A percentile compares a stretch with the other conserved stretches of the same genome.
Evolutionary conservation across 1,140 invertebrate genomes (phyloP).

Genomic region (Berghia stephanieae): DNA sequence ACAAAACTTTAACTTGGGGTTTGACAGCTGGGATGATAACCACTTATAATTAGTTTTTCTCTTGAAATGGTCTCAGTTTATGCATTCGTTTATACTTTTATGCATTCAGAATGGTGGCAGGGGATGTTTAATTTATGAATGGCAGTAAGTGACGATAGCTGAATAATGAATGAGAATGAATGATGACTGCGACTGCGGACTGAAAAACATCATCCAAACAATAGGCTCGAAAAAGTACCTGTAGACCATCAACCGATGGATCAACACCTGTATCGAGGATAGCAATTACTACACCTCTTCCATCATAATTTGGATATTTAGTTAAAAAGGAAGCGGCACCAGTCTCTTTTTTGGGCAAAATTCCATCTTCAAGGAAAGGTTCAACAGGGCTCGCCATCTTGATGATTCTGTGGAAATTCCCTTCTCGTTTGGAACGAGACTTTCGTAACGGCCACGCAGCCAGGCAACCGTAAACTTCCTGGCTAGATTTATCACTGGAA

Average conservation of each 20-base stretch:
- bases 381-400: constrained; percentile 58
- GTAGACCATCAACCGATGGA: constrained; percentile 90
- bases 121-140: too few relatives aligned
- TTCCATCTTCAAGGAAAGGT: constrained; percentile 61
- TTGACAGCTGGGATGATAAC: too few relatives aligned
- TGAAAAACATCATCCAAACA: too few relatives aligned
- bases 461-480: constrained; percentile 50
- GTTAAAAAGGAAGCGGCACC: constrained; percentile 86
- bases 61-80: too few relatives aligned
- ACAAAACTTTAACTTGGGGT: too few relatives aligned
- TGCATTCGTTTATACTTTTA: too few relatives aligned
- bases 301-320: constrained; percentile 94
- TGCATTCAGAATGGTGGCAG: too few relatives aligned
- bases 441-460: constrained; percentile 13
- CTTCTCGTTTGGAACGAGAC: constrained; percentile 4
- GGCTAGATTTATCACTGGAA: neutral
- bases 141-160: too few relatives aligned
- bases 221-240: constrained; percentile 73
- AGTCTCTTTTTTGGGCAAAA: constrained; percentile 94
- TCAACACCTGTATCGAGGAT: constrained; percentile 98
- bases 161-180: too few relatives aligned
- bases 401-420: constrained; percentile 16
- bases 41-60: too few relatives aligned
- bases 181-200: too few relatives aligned
- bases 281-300: constrained; percentile 88